A percentile compares a stretch with the other conserved stretches of the same genome.
phyloP scores from a whole-genome alignment of 2,888 invertebrate species.

The Spisula solida region DNA sequence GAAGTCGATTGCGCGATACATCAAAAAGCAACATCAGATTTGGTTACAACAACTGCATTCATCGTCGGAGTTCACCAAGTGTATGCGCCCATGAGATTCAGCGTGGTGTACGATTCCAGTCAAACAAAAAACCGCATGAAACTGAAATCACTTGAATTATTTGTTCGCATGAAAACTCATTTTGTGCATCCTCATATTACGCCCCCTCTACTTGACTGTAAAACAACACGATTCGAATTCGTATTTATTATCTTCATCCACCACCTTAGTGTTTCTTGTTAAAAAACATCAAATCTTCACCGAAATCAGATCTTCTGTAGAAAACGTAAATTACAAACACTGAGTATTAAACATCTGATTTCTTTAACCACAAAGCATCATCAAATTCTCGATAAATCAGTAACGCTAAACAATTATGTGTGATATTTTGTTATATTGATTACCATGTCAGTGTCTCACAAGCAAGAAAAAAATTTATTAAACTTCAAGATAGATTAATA shows the following conservation, averaged over 20 bases:
- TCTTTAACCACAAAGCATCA: not conserved
- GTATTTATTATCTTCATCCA: not conserved
- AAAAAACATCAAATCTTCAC: not conserved
- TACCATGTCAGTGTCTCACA: not conserved
- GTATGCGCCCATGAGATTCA: no score
- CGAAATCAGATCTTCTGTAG: not conserved
- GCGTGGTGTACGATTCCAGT: no score
- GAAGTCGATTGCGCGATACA: no score
- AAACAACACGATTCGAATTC: not conserved
- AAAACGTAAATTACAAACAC: not conserved
- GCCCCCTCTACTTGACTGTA: not conserved
- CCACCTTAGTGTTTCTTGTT: not conserved
- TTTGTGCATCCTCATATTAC: not conserved
- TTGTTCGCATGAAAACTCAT: not conserved
- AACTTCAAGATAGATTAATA: not conserved
- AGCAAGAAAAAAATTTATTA: not conserved
- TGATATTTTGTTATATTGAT: not conserved
- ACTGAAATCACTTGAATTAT: no score
- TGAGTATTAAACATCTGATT: not conserved
- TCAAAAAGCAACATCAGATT: no score
- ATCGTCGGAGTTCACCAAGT: no score
- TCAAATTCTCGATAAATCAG: slow-evolving; percentile 9
- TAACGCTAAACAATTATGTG: not conserved
- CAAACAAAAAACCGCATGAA: no score
- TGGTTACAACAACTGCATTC: no score